Percentiles rank a stretch among this genome's conserved stretches.
phyloP scores from a whole-genome alignment of 2,888 invertebrate genomes.

The Ceramica pisi region DNA sequence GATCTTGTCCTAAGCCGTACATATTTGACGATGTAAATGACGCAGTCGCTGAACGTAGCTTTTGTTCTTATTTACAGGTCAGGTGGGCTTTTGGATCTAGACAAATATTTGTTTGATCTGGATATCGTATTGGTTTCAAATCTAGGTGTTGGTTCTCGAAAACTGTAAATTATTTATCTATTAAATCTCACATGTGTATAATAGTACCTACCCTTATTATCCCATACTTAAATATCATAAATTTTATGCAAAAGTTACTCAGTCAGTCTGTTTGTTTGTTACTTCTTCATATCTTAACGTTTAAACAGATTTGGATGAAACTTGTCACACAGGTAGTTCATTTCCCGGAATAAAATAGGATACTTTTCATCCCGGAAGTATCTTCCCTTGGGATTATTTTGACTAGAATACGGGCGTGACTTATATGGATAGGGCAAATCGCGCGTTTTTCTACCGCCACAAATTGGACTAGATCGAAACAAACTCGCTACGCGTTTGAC shows the following conservation, averaged over 20 bases:
- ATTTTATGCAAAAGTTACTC: too few relatives aligned
- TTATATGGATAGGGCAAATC: not conserved
- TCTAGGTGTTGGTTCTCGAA: constrained; percentile 6
- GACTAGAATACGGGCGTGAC: too few relatives aligned
- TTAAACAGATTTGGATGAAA: too few relatives aligned
- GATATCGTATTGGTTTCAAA: constrained; percentile 29
- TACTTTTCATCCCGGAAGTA: too few relatives aligned
- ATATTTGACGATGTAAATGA: constrained; percentile 53
- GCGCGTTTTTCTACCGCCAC: not conserved
- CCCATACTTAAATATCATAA: too few relatives aligned
- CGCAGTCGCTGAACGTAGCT: constrained; percentile 19
- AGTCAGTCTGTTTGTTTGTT: too few relatives aligned
- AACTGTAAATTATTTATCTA: not conserved
- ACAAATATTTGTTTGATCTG: constrained; percentile 49
- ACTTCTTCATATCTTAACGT: too few relatives aligned
- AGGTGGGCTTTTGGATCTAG: constrained; percentile 25
- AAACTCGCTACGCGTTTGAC: not conserved
- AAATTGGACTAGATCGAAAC: not conserved
- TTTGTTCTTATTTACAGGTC: constrained; percentile 36
- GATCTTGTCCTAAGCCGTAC: constrained; percentile 44
- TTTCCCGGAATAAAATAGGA: too few relatives aligned
- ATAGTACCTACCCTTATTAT: constrained; percentile 1
- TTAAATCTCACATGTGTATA: constrained; percentile 14
- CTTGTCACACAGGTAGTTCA: too few relatives aligned
- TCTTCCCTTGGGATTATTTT: too few relatives aligned